These are phyloP conservation scores for Anguilla pacifica DNA, from an alignment of 2,797 vertebrate genomes.

Conservation along the genomic window DNA sequence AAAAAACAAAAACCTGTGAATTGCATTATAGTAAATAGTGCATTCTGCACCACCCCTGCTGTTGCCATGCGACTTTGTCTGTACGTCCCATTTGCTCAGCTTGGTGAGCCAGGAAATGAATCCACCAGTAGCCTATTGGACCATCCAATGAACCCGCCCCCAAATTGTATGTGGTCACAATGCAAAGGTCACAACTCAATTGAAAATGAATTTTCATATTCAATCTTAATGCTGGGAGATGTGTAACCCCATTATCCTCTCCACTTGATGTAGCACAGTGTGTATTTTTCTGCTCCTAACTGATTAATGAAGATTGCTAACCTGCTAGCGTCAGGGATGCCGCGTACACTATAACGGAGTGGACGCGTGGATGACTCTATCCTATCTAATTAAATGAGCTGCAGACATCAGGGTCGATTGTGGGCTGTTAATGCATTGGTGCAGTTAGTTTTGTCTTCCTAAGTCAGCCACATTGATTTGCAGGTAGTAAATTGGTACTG, in stretches of 20 bases:
- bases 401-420: background rate
- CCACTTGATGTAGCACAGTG: background rate
- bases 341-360: background rate
- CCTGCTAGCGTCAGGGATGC: background rate
- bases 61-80: background rate
- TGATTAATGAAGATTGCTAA: background rate
- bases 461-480: constrained; percentile 24
- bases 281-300: background rate
- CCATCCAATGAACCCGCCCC: background rate
- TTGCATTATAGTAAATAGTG: background rate
- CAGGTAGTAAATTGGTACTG: background rate
- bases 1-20: background rate
- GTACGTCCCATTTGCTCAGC: background rate
- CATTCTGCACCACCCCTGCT: background rate
- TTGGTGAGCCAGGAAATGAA: background rate
- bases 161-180: background rate
- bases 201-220: background rate
- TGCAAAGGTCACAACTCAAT: background rate
- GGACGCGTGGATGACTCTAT: background rate
- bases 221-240: background rate
- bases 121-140: background rate
- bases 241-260: background rate
- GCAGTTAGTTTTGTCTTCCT: constrained; percentile 13
- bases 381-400: constrained; percentile 11
- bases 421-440: constrained; percentile 15